Evolutionary conservation across 2,888 invertebrate genomes (phyloP).

Genomic region (Drosophila mayaguana): DNA sequence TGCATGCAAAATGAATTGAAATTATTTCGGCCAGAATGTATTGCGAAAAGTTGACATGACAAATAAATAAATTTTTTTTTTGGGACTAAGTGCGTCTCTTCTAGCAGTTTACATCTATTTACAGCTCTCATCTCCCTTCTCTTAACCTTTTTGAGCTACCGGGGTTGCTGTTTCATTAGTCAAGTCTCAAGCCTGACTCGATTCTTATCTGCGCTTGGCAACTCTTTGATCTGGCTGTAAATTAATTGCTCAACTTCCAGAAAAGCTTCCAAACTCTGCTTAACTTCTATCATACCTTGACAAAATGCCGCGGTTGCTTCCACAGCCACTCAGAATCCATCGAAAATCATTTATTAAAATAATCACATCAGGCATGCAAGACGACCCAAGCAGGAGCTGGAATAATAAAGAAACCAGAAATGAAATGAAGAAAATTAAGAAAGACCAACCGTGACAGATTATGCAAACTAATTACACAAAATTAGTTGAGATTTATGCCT

Average conservation of each 20-base stretch:
- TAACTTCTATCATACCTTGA: constrained; percentile 48
- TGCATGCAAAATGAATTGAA: not conserved
- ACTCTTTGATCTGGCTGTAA: constrained; percentile 45
- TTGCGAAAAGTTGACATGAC: not conserved
- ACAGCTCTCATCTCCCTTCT: not conserved
- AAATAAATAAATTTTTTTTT: not conserved
- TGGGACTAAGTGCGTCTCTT: not conserved
- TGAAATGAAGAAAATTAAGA: constrained; percentile 34
- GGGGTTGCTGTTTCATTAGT: constrained; percentile 9
- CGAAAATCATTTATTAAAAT: constrained; percentile 79
- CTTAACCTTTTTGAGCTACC: constrained; percentile 1
- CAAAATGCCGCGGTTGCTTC: constrained; percentile 55
- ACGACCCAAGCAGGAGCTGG: constrained; percentile 28
- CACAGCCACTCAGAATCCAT: constrained; percentile 55
- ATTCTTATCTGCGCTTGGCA: constrained; percentile 37
- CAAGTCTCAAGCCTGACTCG: constrained; percentile 8
- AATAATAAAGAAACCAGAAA: constrained; percentile 30
- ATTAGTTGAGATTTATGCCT: constrained; percentile 77
- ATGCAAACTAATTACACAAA: constrained; percentile 80
- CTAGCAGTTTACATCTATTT: not conserved
- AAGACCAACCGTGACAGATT: constrained; percentile 73
- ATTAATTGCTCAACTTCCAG: constrained; percentile 48
- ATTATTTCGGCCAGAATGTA: not conserved
- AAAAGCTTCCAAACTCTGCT: constrained; percentile 12
- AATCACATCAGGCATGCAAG: constrained; percentile 60